phyloP scores from a whole-genome alignment of 2,113 vertebrate genomes.

The Cygnus atratus region DNA sequence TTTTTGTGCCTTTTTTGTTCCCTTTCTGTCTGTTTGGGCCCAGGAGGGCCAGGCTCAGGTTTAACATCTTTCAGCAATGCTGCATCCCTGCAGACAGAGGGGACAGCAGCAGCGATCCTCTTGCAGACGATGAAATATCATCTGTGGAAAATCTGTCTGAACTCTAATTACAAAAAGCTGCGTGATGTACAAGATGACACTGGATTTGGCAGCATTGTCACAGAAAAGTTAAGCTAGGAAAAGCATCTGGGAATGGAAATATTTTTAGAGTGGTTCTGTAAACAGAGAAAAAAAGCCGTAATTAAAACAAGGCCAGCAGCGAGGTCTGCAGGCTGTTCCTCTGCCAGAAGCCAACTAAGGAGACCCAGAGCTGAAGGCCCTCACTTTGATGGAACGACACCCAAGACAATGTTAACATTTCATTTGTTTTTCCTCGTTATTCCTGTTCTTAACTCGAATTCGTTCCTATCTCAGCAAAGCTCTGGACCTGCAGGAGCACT shows the following conservation, averaged over 20 bases:
- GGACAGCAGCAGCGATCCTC: not conserved
- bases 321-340: not conserved
- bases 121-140: not conserved
- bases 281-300: slow-evolving; percentile 11
- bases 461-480: not conserved
- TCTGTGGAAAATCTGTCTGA: slow-evolving; percentile 47
- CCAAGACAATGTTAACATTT: accelerated
- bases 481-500: accelerated
- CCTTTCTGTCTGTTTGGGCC: not conserved
- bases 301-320: slow-evolving; percentile 37
- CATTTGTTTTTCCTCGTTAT: not conserved
- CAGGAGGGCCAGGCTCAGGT: not conserved
- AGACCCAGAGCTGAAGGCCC: not conserved
- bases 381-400: not conserved
- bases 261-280: slow-evolving; percentile 63
- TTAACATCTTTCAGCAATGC: not conserved
- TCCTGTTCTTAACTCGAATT: not conserved
- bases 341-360: not conserved
- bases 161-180: slow-evolving; percentile 29
- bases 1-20: too few species aligned
- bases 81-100: not conserved
- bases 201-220: slow-evolving; percentile 1
- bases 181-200: not conserved
- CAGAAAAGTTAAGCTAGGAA: slow-evolving; percentile 18
- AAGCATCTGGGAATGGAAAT: slow-evolving; percentile 65